These are phyloP conservation scores for Melanotaenia trifasciata DNA, from an alignment of 2,797 vertebrate species.

Conservation along the genomic window DNA sequence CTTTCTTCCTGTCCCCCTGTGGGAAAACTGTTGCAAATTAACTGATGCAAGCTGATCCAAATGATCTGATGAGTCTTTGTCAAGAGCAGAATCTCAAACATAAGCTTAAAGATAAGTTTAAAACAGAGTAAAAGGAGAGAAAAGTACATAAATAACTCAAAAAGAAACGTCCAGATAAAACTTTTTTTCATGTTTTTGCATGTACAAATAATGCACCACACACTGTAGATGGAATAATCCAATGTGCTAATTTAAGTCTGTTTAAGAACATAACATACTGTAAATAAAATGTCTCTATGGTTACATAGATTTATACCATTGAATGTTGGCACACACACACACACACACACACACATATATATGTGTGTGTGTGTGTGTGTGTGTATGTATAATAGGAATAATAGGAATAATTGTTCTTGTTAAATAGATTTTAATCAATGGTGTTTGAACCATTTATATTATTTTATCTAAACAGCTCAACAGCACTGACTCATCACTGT, in stretches of 20 bases:
- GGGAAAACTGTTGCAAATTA: neutral
- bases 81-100: conserved; percentile 1
- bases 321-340: neutral
- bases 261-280: neutral
- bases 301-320: neutral
- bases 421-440: neutral
- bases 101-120: neutral
- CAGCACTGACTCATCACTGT: neutral
- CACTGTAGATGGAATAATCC: neutral
- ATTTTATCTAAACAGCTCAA: neutral
- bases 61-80: neutral
- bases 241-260: neutral
- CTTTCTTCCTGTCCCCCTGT: neutral
- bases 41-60: neutral
- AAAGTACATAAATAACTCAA: neutral
- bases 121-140: neutral
- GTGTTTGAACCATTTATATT: conserved; percentile 1
- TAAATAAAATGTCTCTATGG: neutral
- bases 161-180: neutral
- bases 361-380: too few relatives aligned
- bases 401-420: neutral
- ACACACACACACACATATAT: too few relatives aligned
- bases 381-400: too few relatives aligned
- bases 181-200: neutral
- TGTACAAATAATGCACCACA: neutral